A percentile compares a stretch with the other conserved stretches of the same genome.
Conservation (phyloP, 1,140 invertebrate genomes). For the Micrasema minimum region DNA sequence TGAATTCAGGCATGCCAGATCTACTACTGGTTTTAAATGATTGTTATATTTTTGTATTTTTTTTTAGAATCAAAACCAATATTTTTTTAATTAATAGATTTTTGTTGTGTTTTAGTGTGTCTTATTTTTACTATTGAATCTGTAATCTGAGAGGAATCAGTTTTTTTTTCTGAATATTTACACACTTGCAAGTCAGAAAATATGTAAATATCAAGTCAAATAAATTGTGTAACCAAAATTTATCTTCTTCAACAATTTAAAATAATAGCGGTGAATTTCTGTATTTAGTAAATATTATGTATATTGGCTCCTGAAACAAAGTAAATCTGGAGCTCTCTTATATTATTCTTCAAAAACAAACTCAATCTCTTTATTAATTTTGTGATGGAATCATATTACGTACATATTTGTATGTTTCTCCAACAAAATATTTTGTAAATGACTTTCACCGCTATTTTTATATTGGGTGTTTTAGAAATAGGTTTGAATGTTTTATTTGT, state of each 20-base stretch:
- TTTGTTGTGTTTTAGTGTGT: constrained; percentile 7
- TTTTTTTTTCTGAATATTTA: constrained; percentile 13
- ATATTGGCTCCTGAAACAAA: too few relatives aligned
- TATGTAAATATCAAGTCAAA: not conserved
- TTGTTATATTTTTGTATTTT: constrained; percentile 7
- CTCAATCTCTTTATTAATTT: too few relatives aligned
- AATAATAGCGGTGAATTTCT: too few relatives aligned
- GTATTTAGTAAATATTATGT: too few relatives aligned
- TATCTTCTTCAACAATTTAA: too few relatives aligned
- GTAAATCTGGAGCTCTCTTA: too few relatives aligned
- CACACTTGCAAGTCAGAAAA: constrained; percentile 3
- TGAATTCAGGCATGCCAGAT: constrained; percentile 16
- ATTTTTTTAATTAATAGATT: not conserved
- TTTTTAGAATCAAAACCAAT: not conserved
- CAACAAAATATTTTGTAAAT: too few relatives aligned
- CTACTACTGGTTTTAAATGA: constrained; percentile 17
- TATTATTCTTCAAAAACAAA: too few relatives aligned
- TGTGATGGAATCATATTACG: too few relatives aligned
- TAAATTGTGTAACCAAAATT: too few relatives aligned
- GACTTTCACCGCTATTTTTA: constrained; percentile 6
- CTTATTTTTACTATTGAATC: not conserved
- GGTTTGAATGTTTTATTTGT: constrained; percentile 15
- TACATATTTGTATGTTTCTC: too few relatives aligned
- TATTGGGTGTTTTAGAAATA: constrained; percentile 7
- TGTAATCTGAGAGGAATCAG: not conserved